Evolutionary conservation across 2,113 vertebrate genomes (phyloP).

Genomic region (Pelvicachromis taeniatus): DNA sequence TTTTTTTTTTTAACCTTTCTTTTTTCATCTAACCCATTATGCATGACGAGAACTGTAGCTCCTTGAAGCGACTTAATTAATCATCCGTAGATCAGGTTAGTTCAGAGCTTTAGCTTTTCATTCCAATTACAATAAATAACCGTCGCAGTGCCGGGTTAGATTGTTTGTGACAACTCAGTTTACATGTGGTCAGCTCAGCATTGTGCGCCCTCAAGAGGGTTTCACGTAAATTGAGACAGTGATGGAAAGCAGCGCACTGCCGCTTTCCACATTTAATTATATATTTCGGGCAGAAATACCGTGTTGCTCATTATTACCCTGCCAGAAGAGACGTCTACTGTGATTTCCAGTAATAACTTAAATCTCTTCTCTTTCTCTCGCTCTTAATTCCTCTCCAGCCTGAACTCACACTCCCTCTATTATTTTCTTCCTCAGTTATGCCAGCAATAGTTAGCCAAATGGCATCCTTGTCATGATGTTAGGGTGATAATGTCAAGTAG

Average conservation of each 20-base stretch:
- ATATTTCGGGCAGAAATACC: constrained; percentile 13
- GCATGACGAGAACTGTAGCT: constrained; percentile 32
- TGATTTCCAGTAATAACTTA: constrained; percentile 30
- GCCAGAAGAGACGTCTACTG: constrained; percentile 7
- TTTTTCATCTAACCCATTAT: constrained; percentile 41
- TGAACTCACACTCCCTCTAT: constrained; percentile 18
- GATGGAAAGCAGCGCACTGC: background rate
- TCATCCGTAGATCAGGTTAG: constrained; percentile 39
- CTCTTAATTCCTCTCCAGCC: constrained; percentile 16
- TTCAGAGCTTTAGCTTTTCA: constrained; percentile 39
- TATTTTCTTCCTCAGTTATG: constrained; percentile 22
- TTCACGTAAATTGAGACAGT: constrained; percentile 12
- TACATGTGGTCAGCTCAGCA: background rate
- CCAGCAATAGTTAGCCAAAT: constrained; percentile 54
- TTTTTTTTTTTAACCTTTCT: constrained; percentile 19
- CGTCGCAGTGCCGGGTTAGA: background rate
- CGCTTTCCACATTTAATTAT: background rate
- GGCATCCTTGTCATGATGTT: constrained; percentile 53
- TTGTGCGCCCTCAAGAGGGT: background rate
- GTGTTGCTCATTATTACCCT: constrained; percentile 3
- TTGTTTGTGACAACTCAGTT: constrained; percentile 28
- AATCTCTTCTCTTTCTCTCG: constrained; percentile 17
- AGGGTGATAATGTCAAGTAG: constrained; percentile 58
- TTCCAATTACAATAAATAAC: constrained; percentile 50
- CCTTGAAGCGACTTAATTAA: constrained; percentile 50